These are phyloP conservation scores for Petrocephalus microphthalmus DNA, from an alignment of 2,113 vertebrate species.

Conservation along the genomic window DNA sequence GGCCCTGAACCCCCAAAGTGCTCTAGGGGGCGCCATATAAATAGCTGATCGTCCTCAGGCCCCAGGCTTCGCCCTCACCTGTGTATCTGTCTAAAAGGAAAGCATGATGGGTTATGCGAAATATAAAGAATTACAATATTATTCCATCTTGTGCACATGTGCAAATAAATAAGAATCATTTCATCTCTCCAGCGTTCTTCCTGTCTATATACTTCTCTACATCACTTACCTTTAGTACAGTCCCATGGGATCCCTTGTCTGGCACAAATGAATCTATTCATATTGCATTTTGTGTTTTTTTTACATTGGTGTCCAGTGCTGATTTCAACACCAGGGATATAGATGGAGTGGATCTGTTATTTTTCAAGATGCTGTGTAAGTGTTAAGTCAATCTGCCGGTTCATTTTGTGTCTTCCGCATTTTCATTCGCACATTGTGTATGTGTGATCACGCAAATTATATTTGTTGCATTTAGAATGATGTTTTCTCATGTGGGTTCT, in stretches of 20 bases:
- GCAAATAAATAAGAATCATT: neutral
- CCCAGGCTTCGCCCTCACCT: neutral
- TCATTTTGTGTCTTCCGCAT: neutral
- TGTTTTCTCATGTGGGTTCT: neutral
- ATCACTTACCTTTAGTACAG: neutral
- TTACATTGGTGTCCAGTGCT: neutral
- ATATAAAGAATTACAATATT: neutral
- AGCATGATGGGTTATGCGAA: neutral
- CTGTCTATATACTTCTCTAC: neutral
- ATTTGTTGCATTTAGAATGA: neutral
- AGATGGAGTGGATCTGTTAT: neutral
- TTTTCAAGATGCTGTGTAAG: neutral
- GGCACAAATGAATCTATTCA: neutral
- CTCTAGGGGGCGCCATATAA: neutral
- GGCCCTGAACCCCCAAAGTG: neutral
- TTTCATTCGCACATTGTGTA: neutral
- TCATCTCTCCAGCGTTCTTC: neutral
- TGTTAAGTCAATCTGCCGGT: neutral
- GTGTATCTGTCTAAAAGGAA: neutral
- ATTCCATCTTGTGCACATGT: neutral
- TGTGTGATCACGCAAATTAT: too few relatives aligned
- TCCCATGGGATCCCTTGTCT: neutral
- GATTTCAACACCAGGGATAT: neutral
- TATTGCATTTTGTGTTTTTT: neutral
- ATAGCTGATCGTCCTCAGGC: neutral